phyloP scores from a whole-genome alignment of 2,113 vertebrate species.

The Dasyornis broadbenti region DNA sequence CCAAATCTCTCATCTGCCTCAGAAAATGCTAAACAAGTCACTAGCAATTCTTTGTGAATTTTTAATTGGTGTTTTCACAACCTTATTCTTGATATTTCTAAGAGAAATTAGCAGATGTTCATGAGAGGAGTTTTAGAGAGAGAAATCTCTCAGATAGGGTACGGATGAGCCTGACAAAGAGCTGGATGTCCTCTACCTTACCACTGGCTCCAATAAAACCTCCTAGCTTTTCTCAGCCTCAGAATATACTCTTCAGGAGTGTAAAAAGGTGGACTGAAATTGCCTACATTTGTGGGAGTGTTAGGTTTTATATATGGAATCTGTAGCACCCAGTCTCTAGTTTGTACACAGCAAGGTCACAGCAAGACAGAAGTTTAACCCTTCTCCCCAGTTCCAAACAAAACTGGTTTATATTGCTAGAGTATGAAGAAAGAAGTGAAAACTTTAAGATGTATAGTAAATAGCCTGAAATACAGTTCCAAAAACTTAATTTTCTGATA shows the following conservation, averaged over 20 bases:
- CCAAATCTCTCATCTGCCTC: conserved; percentile 59
- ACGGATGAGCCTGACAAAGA: not conserved
- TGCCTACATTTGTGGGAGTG: not conserved
- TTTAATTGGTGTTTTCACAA: conserved; percentile 66
- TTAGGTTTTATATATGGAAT: not conserved
- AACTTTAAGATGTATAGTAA: not conserved
- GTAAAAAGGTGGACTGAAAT: not conserved
- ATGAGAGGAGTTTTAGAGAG: not conserved
- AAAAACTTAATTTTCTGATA: not conserved
- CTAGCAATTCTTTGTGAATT: conserved; percentile 61
- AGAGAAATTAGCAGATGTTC: conserved; percentile 54
- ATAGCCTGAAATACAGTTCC: not conserved
- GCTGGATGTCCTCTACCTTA: not conserved
- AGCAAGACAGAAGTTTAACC: not conserved
- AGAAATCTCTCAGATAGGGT: not conserved
- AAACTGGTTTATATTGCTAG: not conserved
- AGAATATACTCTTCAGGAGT: not conserved
- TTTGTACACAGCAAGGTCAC: not conserved
- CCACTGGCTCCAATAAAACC: not conserved
- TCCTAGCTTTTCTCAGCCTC: not conserved
- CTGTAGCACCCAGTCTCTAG: not conserved
- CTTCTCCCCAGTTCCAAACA: not conserved
- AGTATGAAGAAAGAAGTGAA: not conserved
- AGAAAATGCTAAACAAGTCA: conserved; percentile 39
- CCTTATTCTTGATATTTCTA: conserved; percentile 42